Percentiles rank a stretch among this genome's conserved stretches.
Conservation (phyloP, 1,140 invertebrate species). For the Drosophila albomicans region DNA sequence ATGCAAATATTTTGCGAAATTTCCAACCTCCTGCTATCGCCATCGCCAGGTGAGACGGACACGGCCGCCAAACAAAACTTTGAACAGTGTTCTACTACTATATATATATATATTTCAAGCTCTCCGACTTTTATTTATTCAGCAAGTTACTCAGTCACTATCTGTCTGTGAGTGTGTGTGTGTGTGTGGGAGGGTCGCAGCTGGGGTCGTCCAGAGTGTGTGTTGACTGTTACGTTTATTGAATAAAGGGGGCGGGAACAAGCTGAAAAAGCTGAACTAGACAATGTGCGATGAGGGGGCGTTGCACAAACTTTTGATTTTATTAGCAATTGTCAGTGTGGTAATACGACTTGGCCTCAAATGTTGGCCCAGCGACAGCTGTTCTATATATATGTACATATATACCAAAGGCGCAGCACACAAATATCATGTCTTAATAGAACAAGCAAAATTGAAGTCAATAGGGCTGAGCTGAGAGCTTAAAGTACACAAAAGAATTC, state of each 20-base stretch:
- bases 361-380: constrained; percentile 49
- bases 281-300: constrained; percentile 29
- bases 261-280: constrained; percentile 7
- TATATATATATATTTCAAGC: constrained; percentile 59
- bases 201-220: constrained; percentile 57
- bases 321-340: constrained; percentile 76
- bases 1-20: constrained; percentile 81
- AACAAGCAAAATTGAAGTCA: constrained; percentile 4
- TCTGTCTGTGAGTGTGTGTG: constrained; percentile 2
- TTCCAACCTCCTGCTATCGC: constrained; percentile 51
- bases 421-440: constrained; percentile 15
- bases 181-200: constrained; percentile 38
- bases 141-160: constrained; percentile 56
- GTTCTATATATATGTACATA: constrained; percentile 33
- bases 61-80: constrained; percentile 59
- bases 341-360: constrained; percentile 59
- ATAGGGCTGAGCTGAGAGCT: neutral
- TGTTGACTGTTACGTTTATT: constrained; percentile 63
- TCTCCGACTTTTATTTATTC: constrained; percentile 69
- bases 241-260: constrained; percentile 51
- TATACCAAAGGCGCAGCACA: constrained; percentile 6
- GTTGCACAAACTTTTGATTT: constrained; percentile 71
- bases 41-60: constrained; percentile 63
- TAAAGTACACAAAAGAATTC: neutral
- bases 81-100: constrained; percentile 31